Evolutionary conservation across 2,113 vertebrate species (phyloP).

Genomic region (Zosterops lateralis): DNA sequence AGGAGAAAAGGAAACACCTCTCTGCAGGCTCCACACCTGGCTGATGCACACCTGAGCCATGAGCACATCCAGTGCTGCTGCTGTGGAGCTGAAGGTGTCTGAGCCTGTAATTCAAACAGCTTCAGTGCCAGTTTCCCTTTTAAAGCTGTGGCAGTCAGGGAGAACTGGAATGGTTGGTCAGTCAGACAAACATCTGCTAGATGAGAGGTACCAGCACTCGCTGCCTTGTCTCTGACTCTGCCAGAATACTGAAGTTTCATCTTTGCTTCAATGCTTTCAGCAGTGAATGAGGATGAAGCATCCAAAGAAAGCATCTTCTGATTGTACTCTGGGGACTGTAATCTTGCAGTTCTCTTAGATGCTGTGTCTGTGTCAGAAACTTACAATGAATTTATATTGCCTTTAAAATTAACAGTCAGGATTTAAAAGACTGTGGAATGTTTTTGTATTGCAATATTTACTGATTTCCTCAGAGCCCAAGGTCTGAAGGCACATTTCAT

Average conservation of each 20-base stretch:
- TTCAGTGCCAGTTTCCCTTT: background rate
- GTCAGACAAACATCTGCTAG: background rate
- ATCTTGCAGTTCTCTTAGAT: background rate
- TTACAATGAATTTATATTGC: background rate
- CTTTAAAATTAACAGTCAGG: background rate
- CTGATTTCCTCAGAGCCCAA: background rate
- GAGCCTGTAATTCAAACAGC: background rate
- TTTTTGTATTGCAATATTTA: background rate
- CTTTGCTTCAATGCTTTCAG: background rate
- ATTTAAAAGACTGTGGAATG: background rate
- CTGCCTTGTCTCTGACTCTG: background rate
- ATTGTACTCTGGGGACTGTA: background rate
- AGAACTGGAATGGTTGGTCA: background rate
- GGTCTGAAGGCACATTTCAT: background rate
- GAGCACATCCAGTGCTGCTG: background rate
- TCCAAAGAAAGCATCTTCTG: background rate
- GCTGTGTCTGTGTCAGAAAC: background rate
- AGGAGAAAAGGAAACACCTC: background rate
- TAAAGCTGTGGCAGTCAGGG: background rate
- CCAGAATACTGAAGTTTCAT: background rate
- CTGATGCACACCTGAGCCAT: background rate
- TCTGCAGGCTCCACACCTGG: fast-evolving
- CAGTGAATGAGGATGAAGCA: background rate
- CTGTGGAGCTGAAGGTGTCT: background rate
- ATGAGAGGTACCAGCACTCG: background rate